Percentiles rank a stretch among this genome's conserved stretches.
Evolutionary conservation across 2,888 invertebrate species (phyloP).

Genomic region (Xestoiulus laeticollis): DNA sequence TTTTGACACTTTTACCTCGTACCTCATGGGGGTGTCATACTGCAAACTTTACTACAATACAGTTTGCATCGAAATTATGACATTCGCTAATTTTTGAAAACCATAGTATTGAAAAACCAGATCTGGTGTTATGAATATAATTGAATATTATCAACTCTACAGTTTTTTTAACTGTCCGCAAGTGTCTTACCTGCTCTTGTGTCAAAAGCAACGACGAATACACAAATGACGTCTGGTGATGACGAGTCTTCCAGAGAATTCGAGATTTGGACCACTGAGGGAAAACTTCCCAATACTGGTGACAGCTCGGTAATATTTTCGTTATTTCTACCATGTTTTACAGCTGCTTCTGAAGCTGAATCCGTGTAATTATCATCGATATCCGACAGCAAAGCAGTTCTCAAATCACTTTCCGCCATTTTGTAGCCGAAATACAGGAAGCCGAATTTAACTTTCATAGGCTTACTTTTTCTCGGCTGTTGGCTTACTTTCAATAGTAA

Average conservation of each 20-base stretch:
- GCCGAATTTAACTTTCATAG: too few relatives aligned
- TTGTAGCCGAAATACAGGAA: not conserved
- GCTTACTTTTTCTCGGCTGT: too few relatives aligned
- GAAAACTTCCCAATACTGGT: not conserved
- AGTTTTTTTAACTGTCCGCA: too few relatives aligned
- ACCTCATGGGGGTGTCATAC: too few relatives aligned
- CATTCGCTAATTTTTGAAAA: too few relatives aligned
- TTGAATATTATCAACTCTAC: too few relatives aligned
- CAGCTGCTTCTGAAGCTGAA: not conserved
- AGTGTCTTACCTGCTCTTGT: constrained; percentile 59
- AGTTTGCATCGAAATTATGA: too few relatives aligned
- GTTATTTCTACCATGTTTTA: not conserved
- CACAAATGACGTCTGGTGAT: constrained; percentile 63
- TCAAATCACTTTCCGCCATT: not conserved
- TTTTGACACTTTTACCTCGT: too few relatives aligned
- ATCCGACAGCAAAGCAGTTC: not conserved
- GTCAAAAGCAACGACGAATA: constrained; percentile 66
- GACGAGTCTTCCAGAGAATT: not conserved
- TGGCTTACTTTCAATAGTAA: not conserved
- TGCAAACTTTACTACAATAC: too few relatives aligned
- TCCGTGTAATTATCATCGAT: not conserved
- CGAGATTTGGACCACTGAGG: not conserved
- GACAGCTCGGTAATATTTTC: not conserved
- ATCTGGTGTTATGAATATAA: too few relatives aligned
- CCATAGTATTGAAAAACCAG: too few relatives aligned